A percentile compares a stretch with the other conserved stretches of the same genome.
These are phyloP conservation scores for Acanthosepion esculentum DNA, from an alignment of 2,888 invertebrate species.

Conservation along the genomic window DNA sequence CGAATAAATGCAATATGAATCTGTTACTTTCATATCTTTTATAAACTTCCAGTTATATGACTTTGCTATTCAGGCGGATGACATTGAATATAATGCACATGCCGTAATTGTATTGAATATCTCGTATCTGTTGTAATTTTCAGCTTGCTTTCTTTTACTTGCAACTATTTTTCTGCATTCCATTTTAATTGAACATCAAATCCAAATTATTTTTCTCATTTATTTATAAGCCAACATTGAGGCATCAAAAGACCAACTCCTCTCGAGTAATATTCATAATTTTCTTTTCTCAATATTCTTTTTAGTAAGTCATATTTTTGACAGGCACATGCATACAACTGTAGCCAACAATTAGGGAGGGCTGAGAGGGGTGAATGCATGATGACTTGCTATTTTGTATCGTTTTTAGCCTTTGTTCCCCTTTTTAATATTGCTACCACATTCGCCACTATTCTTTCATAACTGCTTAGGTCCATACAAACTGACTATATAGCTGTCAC, in stretches of 20 bases:
- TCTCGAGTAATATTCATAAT: not conserved
- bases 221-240: not conserved
- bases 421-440: not conserved
- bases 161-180: no score
- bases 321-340: slow-evolving; percentile 12
- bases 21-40: no score
- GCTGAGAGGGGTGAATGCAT: slow-evolving; percentile 12
- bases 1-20: no score
- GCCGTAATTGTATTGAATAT: no score
- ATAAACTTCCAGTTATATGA: no score
- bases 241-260: not conserved
- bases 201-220: not conserved
- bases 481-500: not conserved
- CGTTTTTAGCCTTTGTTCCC: not conserved
- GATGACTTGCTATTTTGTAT: slow-evolving; percentile 5
- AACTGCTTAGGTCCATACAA: not conserved
- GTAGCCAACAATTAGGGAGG: slow-evolving; percentile 3
- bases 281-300: not conserved
- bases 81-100: no score
- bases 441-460: not conserved
- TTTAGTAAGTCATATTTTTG: not conserved
- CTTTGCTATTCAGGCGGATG: no score
- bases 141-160: no score
- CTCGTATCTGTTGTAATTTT: no score
- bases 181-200: not conserved